Conservation (phyloP, 2,113 vertebrate genomes). For the Choloepus hoffmanni region DNA sequence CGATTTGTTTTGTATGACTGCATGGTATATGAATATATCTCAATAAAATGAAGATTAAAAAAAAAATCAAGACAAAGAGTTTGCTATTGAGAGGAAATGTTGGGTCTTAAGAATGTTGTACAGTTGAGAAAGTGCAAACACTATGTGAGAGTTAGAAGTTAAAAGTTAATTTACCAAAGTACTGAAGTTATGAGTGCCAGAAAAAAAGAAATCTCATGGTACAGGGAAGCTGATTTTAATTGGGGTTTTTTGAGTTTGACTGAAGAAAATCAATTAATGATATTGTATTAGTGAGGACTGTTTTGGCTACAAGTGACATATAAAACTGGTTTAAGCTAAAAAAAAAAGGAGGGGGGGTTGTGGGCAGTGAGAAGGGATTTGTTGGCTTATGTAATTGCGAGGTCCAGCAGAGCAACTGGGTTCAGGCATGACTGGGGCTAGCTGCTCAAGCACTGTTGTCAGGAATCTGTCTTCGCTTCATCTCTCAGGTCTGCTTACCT, state of each 20-base stretch:
- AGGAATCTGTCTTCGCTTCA: not conserved
- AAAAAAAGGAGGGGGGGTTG: rapidly evolving
- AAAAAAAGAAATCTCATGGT: not conserved
- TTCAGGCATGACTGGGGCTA: not conserved
- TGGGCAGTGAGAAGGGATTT: not conserved
- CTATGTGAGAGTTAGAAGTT: not conserved
- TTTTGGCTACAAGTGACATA: not conserved
- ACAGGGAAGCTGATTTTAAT: not conserved
- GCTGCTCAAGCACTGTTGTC: not conserved
- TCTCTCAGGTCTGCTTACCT: not conserved
- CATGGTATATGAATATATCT: too few relatives aligned
- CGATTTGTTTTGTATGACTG: too few relatives aligned
- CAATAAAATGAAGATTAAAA: too few relatives aligned
- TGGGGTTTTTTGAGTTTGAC: not conserved
- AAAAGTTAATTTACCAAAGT: slow-evolving; percentile 9
- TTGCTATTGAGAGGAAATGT: not conserved
- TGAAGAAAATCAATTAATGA: slow-evolving; percentile 1
- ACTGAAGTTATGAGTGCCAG: not conserved
- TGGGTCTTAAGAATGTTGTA: not conserved
- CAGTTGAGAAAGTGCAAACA: not conserved
- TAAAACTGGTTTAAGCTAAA: not conserved
- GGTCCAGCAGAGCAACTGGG: not conserved
- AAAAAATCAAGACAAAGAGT: not conserved
- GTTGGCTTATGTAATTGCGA: not conserved
- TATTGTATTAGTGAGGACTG: not conserved